Evolutionary conservation across 2,888 invertebrate species (phyloP).

Genomic region (Drosophila dives): DNA sequence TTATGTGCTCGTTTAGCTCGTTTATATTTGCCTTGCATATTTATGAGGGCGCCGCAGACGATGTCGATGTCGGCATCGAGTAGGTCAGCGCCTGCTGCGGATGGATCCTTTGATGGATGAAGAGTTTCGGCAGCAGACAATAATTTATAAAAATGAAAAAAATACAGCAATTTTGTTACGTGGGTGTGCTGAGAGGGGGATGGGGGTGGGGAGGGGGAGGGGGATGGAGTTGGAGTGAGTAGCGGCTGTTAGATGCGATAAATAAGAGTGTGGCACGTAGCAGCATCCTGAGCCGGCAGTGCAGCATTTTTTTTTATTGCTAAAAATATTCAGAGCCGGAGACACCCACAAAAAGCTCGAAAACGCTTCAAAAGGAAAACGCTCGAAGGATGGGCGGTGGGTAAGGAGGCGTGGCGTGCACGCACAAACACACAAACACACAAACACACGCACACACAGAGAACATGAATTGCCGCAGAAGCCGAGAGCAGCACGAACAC

Average conservation of each 20-base stretch:
- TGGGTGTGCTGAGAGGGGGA: fast-evolving
- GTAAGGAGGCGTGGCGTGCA: background rate
- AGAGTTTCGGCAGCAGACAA: conserved; percentile 53
- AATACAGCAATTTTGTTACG: conserved; percentile 7
- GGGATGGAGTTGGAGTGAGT: background rate
- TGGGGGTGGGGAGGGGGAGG: background rate
- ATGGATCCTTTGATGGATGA: conserved; percentile 46
- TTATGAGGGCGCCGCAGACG: conserved; percentile 61
- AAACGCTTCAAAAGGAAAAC: conserved; percentile 38
- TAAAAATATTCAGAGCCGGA: conserved; percentile 32
- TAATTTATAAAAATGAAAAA: conserved; percentile 21
- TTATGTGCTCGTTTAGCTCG: conserved; percentile 59
- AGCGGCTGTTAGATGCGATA: conserved; percentile 18
- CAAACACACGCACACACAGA: background rate
- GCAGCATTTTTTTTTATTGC: conserved; percentile 57
- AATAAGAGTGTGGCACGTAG: conserved; percentile 45
- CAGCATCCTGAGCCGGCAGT: conserved; percentile 50
- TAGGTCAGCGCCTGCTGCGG: conserved; percentile 9
- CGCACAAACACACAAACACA: background rate
- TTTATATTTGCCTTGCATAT: conserved; percentile 76
- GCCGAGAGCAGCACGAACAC: conserved; percentile 41
- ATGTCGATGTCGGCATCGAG: conserved; percentile 14
- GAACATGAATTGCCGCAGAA: conserved; percentile 38
- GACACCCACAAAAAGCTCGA: conserved; percentile 34
- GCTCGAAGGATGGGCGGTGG: conserved; percentile 4